Conservation (phyloP, 2,888 invertebrate species). For the Andrena chrysosceles region DNA sequence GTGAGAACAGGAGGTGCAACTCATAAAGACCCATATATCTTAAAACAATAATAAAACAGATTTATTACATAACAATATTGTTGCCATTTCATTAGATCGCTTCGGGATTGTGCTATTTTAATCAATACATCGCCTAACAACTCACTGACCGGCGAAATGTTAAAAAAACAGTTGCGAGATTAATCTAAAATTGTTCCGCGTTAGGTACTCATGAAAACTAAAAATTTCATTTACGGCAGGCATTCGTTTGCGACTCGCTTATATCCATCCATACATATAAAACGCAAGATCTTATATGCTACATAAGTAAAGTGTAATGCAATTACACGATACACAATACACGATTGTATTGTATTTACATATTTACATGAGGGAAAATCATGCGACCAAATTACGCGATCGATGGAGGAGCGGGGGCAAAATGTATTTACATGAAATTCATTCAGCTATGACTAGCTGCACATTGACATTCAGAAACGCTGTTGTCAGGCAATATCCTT, state of each 20-base stretch:
- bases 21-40: background rate
- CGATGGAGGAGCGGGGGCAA: slow-evolving; percentile 9
- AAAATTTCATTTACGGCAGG: slow-evolving; percentile 37
- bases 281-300: slow-evolving; percentile 38
- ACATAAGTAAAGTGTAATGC: slow-evolving; percentile 19
- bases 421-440: slow-evolving; percentile 41
- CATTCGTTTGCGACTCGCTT: slow-evolving; percentile 7
- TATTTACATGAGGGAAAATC: slow-evolving; percentile 67
- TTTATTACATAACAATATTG: slow-evolving; percentile 34
- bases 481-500: slow-evolving; percentile 49
- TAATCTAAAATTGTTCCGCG: slow-evolving; percentile 20
- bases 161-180: slow-evolving; percentile 5
- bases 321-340: slow-evolving; percentile 4
- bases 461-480: background rate
- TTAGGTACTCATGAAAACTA: slow-evolving; percentile 20
- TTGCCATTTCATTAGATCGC: slow-evolving; percentile 14
- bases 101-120: background rate
- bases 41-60: slow-evolving; percentile 43
- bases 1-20: background rate
- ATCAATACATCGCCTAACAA: slow-evolving; percentile 11
- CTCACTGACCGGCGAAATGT: background rate
- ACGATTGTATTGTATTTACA: slow-evolving; percentile 39
- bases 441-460: slow-evolving; percentile 14
- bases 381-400: slow-evolving; percentile 37
- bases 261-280: slow-evolving; percentile 29